Conservation (phyloP, 2,113 vertebrate species). For the Mormyrus lacerda region DNA sequence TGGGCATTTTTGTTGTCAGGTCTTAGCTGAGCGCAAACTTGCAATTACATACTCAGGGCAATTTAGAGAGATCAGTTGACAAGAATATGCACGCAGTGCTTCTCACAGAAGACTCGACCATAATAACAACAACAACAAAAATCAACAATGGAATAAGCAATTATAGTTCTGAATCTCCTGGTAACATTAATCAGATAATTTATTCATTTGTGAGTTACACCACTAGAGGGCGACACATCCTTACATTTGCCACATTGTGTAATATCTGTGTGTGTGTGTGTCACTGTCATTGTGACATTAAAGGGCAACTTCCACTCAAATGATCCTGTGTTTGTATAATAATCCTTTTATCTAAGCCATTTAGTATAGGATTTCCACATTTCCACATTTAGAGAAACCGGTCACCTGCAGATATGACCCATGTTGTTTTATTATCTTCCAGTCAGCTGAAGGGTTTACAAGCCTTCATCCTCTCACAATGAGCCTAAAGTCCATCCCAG, state of each 20-base stretch:
- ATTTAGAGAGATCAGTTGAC: neutral
- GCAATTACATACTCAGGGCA: neutral
- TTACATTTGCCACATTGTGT: neutral
- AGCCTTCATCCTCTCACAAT: neutral
- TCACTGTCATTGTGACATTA: neutral
- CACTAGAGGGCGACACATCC: slow-evolving; percentile 10
- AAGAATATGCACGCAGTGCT: neutral
- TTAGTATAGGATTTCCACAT: neutral
- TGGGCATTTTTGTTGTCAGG: neutral
- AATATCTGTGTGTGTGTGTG: neutral
- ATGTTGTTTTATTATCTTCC: neutral
- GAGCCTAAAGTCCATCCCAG: neutral
- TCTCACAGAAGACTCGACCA: neutral
- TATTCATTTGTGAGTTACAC: neutral
- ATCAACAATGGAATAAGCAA: neutral
- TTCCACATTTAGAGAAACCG: neutral
- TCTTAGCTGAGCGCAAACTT: neutral
- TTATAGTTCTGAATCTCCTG: neutral
- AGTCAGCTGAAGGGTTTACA: neutral
- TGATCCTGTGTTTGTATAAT: neutral
- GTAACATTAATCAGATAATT: neutral
- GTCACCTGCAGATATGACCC: neutral
- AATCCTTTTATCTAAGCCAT: neutral
- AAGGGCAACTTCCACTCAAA: neutral
- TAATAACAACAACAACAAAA: neutral